Evolutionary conservation across 2,797 vertebrate species (phyloP).

Genomic region (Eleutherodactylus coqui): DNA sequence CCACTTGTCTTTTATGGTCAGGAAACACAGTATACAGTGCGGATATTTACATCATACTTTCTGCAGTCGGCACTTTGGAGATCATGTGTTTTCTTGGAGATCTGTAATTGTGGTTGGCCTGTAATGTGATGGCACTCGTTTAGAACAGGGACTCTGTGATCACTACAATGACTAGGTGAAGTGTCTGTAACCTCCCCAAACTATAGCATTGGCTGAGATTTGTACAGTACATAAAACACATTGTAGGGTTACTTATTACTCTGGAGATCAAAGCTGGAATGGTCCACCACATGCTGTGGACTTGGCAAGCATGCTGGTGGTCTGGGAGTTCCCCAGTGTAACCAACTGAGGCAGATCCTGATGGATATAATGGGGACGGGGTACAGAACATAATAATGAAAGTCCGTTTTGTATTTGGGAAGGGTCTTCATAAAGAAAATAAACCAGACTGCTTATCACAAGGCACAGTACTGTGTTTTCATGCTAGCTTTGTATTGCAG

Average conservation of each 20-base stretch:
- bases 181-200: neutral
- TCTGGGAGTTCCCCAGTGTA: neutral
- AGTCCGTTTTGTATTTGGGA: neutral
- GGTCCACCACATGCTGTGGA: neutral
- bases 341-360: neutral
- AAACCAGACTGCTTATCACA: constrained; percentile 25
- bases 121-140: constrained; percentile 6
- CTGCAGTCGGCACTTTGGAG: neutral
- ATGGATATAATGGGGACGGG: neutral
- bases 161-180: neutral
- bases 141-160: constrained; percentile 29
- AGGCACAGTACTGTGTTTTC: constrained; percentile 3
- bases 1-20: constrained; percentile 6
- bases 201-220: neutral
- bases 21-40: constrained; percentile 8
- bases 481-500: constrained; percentile 15
- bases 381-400: neutral
- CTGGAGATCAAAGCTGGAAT: constrained; percentile 38
- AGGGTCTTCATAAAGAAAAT: neutral
- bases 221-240: neutral
- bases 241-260: neutral
- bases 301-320: constrained; percentile 9
- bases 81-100: neutral
- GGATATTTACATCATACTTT: constrained; percentile 11
- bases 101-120: constrained; percentile 29